phyloP scores from a whole-genome alignment of 2,113 vertebrate genomes.

The Bubo scandiacus region DNA sequence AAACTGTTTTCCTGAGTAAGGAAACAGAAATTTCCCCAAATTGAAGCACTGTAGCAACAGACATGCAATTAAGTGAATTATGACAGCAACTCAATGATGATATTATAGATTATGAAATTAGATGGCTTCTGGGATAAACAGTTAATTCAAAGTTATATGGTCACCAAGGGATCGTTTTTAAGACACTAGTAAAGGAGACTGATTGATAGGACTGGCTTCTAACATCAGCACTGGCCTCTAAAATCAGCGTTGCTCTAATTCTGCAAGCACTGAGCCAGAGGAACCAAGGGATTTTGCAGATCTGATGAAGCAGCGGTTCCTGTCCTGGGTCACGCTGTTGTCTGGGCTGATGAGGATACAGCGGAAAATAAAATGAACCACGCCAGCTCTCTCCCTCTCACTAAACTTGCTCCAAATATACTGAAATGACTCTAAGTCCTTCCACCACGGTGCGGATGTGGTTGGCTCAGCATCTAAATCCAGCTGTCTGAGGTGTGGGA shows the following conservation, averaged over 20 bases:
- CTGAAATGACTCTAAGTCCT: background rate
- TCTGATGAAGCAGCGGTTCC: background rate
- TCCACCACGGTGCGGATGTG: background rate
- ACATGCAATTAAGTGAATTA: constrained; percentile 31
- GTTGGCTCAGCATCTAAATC: background rate
- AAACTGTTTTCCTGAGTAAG: constrained; percentile 38
- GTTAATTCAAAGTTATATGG: background rate
- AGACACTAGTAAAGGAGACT: background rate
- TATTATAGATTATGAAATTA: constrained; percentile 2
- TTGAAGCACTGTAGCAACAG: constrained; percentile 6
- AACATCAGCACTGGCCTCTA: background rate
- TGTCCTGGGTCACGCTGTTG: accelerated
- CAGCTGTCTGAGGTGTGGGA: background rate
- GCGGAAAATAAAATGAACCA: background rate
- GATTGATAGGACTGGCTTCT: background rate
- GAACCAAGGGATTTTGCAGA: background rate
- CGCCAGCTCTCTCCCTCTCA: background rate
- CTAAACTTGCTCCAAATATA: background rate
- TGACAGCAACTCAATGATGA: background rate
- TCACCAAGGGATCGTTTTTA: background rate
- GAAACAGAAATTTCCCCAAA: constrained; percentile 49
- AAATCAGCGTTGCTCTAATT: background rate
- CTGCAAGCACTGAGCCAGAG: background rate
- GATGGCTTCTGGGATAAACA: background rate
- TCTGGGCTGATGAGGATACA: background rate